Evolutionary conservation across 1,140 invertebrate species (phyloP).

Genomic region (Drosophila mojavensis): DNA sequence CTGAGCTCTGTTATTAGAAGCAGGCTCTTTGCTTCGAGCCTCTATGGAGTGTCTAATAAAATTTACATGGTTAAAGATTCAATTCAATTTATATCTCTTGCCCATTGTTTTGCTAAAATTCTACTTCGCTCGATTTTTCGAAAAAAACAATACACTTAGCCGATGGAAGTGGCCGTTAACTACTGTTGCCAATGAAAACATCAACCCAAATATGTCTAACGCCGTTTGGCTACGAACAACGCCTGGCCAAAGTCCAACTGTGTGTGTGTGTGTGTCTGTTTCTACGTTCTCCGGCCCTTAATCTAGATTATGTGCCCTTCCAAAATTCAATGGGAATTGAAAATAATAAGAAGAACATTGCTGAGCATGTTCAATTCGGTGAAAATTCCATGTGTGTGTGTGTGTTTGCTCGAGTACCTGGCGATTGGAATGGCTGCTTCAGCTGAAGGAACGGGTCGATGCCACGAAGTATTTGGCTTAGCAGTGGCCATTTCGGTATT

Average conservation of each 20-base stretch:
- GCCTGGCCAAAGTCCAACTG: slow-evolving; percentile 36
- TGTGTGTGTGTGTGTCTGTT: slow-evolving; percentile 28
- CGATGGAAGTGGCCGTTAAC: slow-evolving; percentile 31
- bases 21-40: no score
- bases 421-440: slow-evolving; percentile 28
- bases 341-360: slow-evolving; percentile 62
- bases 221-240: slow-evolving; percentile 37
- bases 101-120: slow-evolving; percentile 17
- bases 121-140: neutral
- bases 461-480: slow-evolving; percentile 37
- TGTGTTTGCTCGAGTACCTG: slow-evolving; percentile 43
- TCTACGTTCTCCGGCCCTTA: slow-evolving; percentile 44
- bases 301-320: slow-evolving; percentile 61
- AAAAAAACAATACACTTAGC: slow-evolving; percentile 49
- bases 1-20: neutral
- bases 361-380: slow-evolving; percentile 47
- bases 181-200: slow-evolving; percentile 54
- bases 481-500: slow-evolving; percentile 54
- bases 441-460: neutral
- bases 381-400: slow-evolving; percentile 16
- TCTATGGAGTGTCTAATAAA: neutral
- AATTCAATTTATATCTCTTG: neutral
- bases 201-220: slow-evolving; percentile 63
- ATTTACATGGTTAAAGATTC: neutral
- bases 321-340: slow-evolving; percentile 55